Evolutionary conservation across 2,113 vertebrate species (phyloP).

Genomic region (Neofelis nebulosa): DNA sequence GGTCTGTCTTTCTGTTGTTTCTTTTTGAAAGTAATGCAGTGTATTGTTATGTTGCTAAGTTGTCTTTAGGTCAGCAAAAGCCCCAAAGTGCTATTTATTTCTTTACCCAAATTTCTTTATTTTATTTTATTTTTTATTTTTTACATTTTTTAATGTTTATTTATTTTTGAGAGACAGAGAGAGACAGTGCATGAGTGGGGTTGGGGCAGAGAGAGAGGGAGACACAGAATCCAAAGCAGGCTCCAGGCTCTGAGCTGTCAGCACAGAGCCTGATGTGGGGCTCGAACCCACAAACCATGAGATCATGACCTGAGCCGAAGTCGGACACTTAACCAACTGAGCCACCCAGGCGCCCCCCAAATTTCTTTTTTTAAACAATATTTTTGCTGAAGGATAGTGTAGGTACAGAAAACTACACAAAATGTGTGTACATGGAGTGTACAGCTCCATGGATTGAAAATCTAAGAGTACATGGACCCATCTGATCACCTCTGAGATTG

Average conservation of each 20-base stretch:
- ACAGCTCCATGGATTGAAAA: neutral
- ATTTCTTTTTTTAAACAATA: conserved; percentile 39
- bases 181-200: no score
- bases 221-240: no score
- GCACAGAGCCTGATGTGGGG: no score
- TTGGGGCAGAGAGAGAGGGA: no score
- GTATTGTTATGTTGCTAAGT: neutral
- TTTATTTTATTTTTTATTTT: neutral
- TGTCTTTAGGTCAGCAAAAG: conserved; percentile 24
- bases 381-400: neutral
- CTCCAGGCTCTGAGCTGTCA: no score
- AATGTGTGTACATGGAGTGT: neutral
- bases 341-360: neutral
- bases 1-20: conserved; percentile 17
- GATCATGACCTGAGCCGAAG: no score
- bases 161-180: no score
- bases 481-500: neutral
- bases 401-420: neutral
- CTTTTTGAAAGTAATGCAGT: conserved; percentile 22
- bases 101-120: conserved; percentile 40
- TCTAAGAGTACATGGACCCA: neutral
- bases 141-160: no score
- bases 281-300: no score
- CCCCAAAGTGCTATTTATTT: conserved; percentile 11
- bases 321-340: no score